These are phyloP conservation scores for Hylia prasina DNA, from an alignment of 2,113 vertebrate species.

Conservation along the genomic window DNA sequence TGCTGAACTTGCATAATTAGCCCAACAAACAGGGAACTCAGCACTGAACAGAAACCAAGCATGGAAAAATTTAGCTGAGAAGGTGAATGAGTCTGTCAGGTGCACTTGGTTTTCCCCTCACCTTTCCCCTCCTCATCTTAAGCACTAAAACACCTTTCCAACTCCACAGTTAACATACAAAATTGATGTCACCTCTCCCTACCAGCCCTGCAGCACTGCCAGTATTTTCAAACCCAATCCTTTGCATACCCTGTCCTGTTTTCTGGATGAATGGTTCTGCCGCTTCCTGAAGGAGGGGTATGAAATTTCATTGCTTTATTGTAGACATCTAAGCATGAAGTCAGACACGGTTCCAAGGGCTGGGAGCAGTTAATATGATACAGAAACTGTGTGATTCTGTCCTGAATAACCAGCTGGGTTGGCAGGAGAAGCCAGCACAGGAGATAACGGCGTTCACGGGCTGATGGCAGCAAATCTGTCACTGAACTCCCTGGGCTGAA, in stretches of 20 bases:
- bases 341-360: not conserved
- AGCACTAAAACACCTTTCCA: not conserved
- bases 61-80: not conserved
- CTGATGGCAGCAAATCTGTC: not conserved
- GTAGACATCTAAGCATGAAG: not conserved
- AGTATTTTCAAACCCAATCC: not conserved
- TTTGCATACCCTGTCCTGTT: not conserved
- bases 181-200: not conserved
- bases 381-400: constrained; percentile 30
- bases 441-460: constrained; percentile 6
- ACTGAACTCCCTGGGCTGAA: not conserved
- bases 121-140: not conserved
- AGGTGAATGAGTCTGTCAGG: not conserved
- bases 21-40: not conserved
- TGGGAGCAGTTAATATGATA: not conserved
- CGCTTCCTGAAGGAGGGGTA: constrained; percentile 18
- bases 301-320: constrained; percentile 21
- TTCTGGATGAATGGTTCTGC: constrained; percentile 13
- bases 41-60: not conserved
- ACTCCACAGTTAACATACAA: not conserved
- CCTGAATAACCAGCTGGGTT: not conserved
- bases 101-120: not conserved
- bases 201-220: not conserved
- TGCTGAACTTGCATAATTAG: not conserved
- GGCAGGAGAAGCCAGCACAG: constrained; percentile 23